Base-by-base conservation (phyloP, 2,113 vertebrate species). In the Salminus brasiliensis region DNA sequence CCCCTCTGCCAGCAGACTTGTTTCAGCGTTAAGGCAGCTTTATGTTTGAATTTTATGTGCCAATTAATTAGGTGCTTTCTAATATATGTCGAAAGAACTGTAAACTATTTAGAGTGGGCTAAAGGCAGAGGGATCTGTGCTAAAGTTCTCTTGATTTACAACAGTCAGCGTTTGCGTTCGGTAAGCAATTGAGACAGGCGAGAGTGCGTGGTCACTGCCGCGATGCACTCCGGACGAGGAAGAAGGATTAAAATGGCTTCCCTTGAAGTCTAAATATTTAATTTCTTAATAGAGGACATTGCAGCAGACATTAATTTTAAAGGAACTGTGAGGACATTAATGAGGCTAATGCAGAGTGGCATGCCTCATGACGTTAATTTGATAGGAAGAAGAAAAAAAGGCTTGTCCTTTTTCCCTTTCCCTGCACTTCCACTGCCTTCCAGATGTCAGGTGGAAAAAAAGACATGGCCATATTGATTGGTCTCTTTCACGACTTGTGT, bases 61-160 rank as follows among this genome's bases (percentile, higher is more conserved):
- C 84, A 88, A 87, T 88, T 87, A 86, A 89, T 89, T 87, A 87
- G 84, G 83, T 85, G 85, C 74, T 85, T 87, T 84, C 77, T 85
- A 83, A 89, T 87, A 79, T 87, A 84, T 81, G 84, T 81, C 59
- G 55, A 76, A 70, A 72, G 76, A 73, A 83, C 79, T 85, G 84
- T 87, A 85, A 84, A 88, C 79, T 87, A 88, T 87, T 86, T 84
- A 78, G 82, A 88, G 80, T 81, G 70, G 70, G 65, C 57, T 81
- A 81, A 80, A 80, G 57, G 77, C 71, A 82, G 70, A 83, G 76
- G 63, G 60, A 81, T 84, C 80, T 76, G 83, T 62, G 63, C 78
- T 74, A 82, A 87, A 78, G 65, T 76, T 71, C 43, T 59, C 45
- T 73, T 85, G 83, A 85, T 86, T 84, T 85, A 86, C 75, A 67